Base-by-base conservation (phyloP, 2,113 vertebrate genomes). In the Pteropus alecto region DNA sequence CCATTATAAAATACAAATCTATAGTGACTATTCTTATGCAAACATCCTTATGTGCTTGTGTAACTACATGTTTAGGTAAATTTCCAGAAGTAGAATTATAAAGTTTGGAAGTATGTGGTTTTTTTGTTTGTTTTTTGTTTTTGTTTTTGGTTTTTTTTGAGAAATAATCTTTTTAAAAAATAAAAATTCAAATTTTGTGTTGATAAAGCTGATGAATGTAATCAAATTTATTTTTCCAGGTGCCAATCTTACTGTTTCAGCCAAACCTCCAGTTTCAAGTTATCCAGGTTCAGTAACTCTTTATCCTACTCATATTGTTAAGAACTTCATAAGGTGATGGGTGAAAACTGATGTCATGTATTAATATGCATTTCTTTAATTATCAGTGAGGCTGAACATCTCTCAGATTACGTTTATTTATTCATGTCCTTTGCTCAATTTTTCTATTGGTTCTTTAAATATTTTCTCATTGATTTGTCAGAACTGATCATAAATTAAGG, bases 141-240 rank as follows among this genome's bases (percentile, higher is more conserved):
- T 46, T 48, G 46, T 48, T 48, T 48, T 74, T 84, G 7, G 1
- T 89, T 93, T 26, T 86, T 48, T 93, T 89, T 89, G 15, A 88
- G 33, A 74, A 60, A 41, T 86, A 16, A 48, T 48, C 7, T 46
- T 79, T 96, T 91, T 28, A 6, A 54, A 84, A 82, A 41, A 38
- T 15, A 10, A 68, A 90, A 71, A 82, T 48, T 61, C 60, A 93
- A 70, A 79, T 56, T 91, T 77, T 96, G 7, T 81, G 71, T 63
- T 61, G 24, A 71, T 81, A 85, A 93, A 22, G 16, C 26, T 81
- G 81, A 12, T 79, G 38, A 94, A 90, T 35, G 90, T 21, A 95
- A 35, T 93, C 48, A 41, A 46, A 30, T 94, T 95, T 92, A 38
- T 67, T 70, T 58, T 97, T 96, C 71, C 63, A 97, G 97, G 68